Base-by-base conservation (phyloP, 2,797 vertebrate genomes). In the Cottoperca gobio region DNA sequence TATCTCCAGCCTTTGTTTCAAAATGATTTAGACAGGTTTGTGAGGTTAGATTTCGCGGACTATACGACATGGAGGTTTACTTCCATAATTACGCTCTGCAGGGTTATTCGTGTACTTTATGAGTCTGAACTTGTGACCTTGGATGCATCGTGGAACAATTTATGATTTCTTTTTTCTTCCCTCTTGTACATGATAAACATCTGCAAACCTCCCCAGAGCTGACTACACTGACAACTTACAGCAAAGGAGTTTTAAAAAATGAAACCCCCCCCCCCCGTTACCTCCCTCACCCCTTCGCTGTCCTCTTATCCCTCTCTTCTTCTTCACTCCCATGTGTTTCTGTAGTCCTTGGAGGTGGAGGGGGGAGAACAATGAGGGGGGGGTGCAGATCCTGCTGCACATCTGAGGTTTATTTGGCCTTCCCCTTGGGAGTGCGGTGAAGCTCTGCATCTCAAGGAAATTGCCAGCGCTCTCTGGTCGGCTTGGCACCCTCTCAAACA, bases 371-470 rank as follows among this genome's bases (percentile, higher is more conserved):
- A 50, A 28, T 31, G 50, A 42, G 43, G 69, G n/a, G 73, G 71
- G 71, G 50, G 16, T 68, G 19, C 49, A 76, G 68, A 85, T 88
- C 77, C 82, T 84, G 68, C 71, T 82, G 76, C 88, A 93, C 93
- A 95, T 94, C 91, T 94, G 93, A 94, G 88, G 85, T 92, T 93
- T 93, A 93, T 95, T 94, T 94, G 79, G 81, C 21, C 68, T 78
- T 68, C 76, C 89, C 82, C 84, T 65, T 60, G 87, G 91, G 90
- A 91, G 66, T 69, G 83, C 16, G 82, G 88, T 86, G 75, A 86
- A 86, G 86, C 85, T 90, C 85, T 86, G 85, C 67, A 90, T 92
- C 90, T 92, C 82, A 85, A 90, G 88, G 89, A 92, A 91, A 91
- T 90, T 91, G 89, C 86, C 89, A 91, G 84, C 67, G 70, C 84